Percentiles rank a stretch among this genome's conserved stretches.
phyloP scores from a whole-genome alignment of 2,797 vertebrate genomes.

The Apogon hyalosoma region DNA sequence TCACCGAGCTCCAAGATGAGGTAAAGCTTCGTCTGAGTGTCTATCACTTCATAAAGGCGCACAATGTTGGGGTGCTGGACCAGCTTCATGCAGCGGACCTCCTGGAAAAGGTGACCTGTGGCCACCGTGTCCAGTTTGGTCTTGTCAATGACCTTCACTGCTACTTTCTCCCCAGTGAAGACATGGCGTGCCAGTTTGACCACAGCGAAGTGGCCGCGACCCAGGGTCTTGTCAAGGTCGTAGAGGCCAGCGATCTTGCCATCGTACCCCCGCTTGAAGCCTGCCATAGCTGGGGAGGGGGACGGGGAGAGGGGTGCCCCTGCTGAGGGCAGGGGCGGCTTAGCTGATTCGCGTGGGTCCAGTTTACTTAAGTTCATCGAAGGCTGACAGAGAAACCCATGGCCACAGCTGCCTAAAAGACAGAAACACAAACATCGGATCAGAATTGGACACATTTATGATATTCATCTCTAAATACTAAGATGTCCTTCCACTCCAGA shows the following conservation, averaged over 20 bases:
- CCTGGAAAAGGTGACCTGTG: slow-evolving; percentile 97
- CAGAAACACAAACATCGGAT: slow-evolving; percentile 19
- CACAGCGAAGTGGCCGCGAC: slow-evolving; percentile 97
- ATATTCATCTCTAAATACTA: too few species aligned
- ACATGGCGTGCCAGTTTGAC: slow-evolving; percentile 98
- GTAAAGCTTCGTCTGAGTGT: slow-evolving; percentile 98
- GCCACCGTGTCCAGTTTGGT: slow-evolving; percentile 95
- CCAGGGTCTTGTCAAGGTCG: slow-evolving; percentile 97
- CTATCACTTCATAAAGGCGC: slow-evolving; percentile 96
- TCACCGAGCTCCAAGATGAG: slow-evolving; percentile 97
- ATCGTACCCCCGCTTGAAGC: slow-evolving; percentile 96
- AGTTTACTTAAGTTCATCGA: slow-evolving; percentile 86
- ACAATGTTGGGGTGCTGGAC: slow-evolving; percentile 99
- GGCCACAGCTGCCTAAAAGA: slow-evolving; percentile 80
- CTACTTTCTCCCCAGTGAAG: slow-evolving; percentile 98
- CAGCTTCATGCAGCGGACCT: slow-evolving; percentile 98
- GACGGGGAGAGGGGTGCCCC: slow-evolving; percentile 59
- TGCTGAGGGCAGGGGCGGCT: slow-evolving; percentile 52
- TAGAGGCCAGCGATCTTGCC: slow-evolving; percentile 98
- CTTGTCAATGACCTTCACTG: slow-evolving; percentile 98
- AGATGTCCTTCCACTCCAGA: too few species aligned
- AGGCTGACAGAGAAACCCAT: slow-evolving; percentile 85
- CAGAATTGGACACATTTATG: too few species aligned
- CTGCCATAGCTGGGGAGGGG: slow-evolving; percentile 87
- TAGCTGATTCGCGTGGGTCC: slow-evolving; percentile 61